phyloP scores from a whole-genome alignment of 2,888 invertebrate species.

The Dryomyza anilis region DNA sequence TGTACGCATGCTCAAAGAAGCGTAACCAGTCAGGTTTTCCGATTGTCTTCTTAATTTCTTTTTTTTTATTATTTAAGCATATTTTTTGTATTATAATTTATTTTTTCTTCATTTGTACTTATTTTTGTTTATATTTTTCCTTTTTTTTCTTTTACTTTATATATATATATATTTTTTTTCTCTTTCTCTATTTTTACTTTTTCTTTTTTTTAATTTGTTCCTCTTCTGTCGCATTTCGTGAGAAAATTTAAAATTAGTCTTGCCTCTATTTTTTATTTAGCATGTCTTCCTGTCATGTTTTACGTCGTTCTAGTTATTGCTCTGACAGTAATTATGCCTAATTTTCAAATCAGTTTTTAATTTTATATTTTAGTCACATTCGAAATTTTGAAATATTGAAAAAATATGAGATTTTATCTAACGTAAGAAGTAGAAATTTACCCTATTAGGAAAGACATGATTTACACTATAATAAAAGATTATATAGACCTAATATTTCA shows the following conservation, averaged over 20 bases:
- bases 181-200: neutral
- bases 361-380: neutral
- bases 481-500: neutral
- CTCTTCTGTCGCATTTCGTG: neutral
- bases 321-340: neutral
- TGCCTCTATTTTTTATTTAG: neutral
- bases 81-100: neutral
- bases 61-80: constrained; percentile 1
- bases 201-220: neutral
- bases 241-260: neutral
- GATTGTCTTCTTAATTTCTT: neutral
- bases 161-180: neutral
- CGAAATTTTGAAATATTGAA: neutral
- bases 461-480: neutral
- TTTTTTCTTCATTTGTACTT: neutral
- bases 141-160: neutral
- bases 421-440: no score
- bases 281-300: neutral
- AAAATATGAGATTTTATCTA: neutral
- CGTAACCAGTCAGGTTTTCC: neutral
- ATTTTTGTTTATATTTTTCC: neutral
- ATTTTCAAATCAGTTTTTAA: neutral
- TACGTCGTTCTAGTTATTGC: neutral
- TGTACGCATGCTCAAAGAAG: constrained; percentile 9
- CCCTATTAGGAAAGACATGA: neutral